Base-by-base conservation (phyloP, 2,797 vertebrate genomes). In the Enteromius trimaculatus region DNA sequence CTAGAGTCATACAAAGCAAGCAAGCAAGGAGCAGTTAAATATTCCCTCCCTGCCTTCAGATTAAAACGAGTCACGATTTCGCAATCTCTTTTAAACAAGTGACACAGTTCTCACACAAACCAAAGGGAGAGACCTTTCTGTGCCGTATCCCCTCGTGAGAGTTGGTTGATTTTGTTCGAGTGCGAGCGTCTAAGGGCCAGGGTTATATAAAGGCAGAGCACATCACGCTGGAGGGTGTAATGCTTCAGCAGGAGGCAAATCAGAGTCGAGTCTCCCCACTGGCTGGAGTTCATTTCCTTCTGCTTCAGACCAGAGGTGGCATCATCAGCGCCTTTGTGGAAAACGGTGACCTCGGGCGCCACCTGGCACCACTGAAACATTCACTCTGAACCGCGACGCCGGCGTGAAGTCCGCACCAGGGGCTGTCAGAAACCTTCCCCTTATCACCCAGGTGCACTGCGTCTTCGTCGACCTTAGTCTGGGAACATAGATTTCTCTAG, bases 401-500 rank as follows among this genome's bases (percentile, higher is more conserved):
- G n/a, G 66, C 39, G 17, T 80, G 83, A 80, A 77, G 77, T 80
- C 77, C 76, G 62, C 68, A 81, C 78, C 82, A 60, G 86, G 77
- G 65, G 49, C 44, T 58, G 65, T 79, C 55, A 82, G 31, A 71
- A 65, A 37, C 60, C 51, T 65, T 69, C 76, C 26, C 70, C 60
- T 74, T 8, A 75, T 44, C 80, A 80, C 49, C 71, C 70, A 83
- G 83, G 83, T 77, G 77, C 75, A 60, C 65, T 82, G 21, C 0
- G 51, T 53, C 53, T 62, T 70, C 9, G 21, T 23, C 79, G 11
- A 74, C 66, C 77, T 65, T 80, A 71, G 70, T 76, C 78, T 87
- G 80, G 58, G 42, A 79, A 77, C 74, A 51, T 65, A 85, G 85
- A 87, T 89, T 88, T 88, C 78, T 79, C 49, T 47, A 60, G 69